Evolutionary conservation across 2,797 vertebrate species (phyloP), one percentile per base, ranked within the genome.

Genomic region (Protosalanx chinensis): DNA sequence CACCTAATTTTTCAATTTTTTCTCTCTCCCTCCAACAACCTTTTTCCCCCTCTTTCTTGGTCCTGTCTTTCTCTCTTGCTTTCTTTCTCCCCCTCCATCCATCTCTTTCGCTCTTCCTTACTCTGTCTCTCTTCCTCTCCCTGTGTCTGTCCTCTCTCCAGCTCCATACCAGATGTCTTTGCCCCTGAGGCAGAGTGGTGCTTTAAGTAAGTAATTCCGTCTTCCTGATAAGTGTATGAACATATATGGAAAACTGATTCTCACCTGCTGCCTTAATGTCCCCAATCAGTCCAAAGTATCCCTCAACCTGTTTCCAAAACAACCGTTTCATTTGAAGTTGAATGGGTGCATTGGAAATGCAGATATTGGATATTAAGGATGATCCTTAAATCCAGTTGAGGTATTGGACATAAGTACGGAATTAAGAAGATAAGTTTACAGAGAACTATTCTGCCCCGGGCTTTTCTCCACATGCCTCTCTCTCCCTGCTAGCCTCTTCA

Each of bases 81-180:
- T 15, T 37, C n/a, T 65, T 37, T 27, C 13, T 37, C 32, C 37
- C 10, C 15, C 7, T 37, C 29, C 32, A 16, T 32, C 49, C n/a
- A 16, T 67, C 66, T 32, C 6, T 67, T 3, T 68, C n/a, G 3
- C 4, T 68, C 51, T 29, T 3, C 56, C 51, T 57, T 46, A 29
- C 15, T 51, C 29, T 18, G 33, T 69, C 29, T 60, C 13, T 20
- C 27, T 12, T 18, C 5, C 2, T 16, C 12, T 15, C 18, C 16
- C 16, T 64, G 4, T 6, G 1, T 15, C 27, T 29, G 8, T 12
- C 2, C 4, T 35, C 15, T 32, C 29, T 70, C 27, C 79, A 91
- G 89, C 72, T 91, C 90, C 1, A 53, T 91, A 66, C 90, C 89
- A 32, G 91, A 91, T 62, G 82, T 91, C 58, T 90, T 89, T 70